Conservation (phyloP, 2,888 invertebrate genomes). For the Spialia ferax region DNA sequence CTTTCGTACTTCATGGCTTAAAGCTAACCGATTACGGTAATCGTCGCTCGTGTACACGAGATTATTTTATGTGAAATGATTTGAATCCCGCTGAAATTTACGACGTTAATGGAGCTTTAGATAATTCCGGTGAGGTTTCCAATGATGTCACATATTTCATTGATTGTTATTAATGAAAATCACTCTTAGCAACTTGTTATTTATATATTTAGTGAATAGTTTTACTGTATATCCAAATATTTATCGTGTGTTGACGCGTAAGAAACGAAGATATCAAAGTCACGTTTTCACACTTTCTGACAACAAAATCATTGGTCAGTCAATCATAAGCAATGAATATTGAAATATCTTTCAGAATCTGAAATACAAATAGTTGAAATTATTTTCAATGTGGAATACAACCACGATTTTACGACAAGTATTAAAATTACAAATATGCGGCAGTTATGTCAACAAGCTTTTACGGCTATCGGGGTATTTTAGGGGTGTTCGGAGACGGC, state of each 20-base stretch:
- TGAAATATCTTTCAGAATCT: not conserved
- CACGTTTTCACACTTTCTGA: no score
- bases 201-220: not conserved
- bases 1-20: constrained; percentile 50
- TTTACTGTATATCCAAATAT: not conserved
- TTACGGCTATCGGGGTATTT: constrained; percentile 66
- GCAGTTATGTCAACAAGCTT: constrained; percentile 54
- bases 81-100: constrained; percentile 74
- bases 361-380: not conserved
- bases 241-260: no score
- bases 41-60: constrained; percentile 70
- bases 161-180: not conserved
- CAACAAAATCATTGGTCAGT: no score
- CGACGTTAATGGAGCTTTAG: constrained; percentile 67
- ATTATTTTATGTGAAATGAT: constrained; percentile 68
- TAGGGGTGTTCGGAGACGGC: constrained; percentile 60
- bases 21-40: constrained; percentile 59
- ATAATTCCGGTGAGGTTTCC: constrained; percentile 47
- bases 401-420: constrained; percentile 19
- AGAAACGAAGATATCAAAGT: no score
- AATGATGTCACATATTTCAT: not conserved
- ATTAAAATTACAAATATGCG: constrained; percentile 30
- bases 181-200: not conserved
- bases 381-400: not conserved
- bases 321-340: no score